Base-by-base conservation (phyloP, 2,797 vertebrate genomes). In the Phoxinus dragarum region DNA sequence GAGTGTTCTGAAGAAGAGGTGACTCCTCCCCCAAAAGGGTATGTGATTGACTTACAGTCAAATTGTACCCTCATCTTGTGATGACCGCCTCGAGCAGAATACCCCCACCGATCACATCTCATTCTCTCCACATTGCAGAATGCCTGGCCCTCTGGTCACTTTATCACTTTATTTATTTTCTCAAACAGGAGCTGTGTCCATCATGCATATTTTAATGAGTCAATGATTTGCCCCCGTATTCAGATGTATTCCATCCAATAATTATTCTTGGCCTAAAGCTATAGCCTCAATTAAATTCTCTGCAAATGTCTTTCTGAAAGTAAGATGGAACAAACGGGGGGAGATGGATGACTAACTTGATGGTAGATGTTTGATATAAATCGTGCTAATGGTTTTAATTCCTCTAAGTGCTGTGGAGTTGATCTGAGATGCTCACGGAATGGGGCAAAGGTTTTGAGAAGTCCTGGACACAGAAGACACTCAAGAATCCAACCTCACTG, bases 301-400 rank as follows among this genome's bases (percentile, higher is more conserved):
- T 80, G 81, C 86, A 90, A 89, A 93, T 23, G 40, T 88, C 84
- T 91, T 88, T 27, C 85, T 87, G 42, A 47, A 68, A 87, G 85
- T 73, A 75, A 83, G 74, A 84, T 61, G 84, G 81, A 81, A 88
- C 69, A 73, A 47, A 81, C 14, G 12, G 77, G 77, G 17, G 21
- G 23, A 14, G 90, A 90, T 83, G 84, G 88, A 90, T 90, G 91
- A 91, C 81, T 87, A 86, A 87, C 86, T 88, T 90, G 88, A 92
- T 91, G 87, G 87, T 88, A 84, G 86, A 92, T 85, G 91, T 91
- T 94, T 93, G 93, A 94, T 92, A 90, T 92, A 93, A 94, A 94
- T 93, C 87, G 86, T 84, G 88, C 88, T 93, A 91, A 95, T 95
- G 92, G 90, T 91, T 92, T 93, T 92, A 92, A 93, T 94, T 90